Base-by-base conservation (phyloP, 2,888 invertebrate genomes). In the Acrobasis suavella region DNA sequence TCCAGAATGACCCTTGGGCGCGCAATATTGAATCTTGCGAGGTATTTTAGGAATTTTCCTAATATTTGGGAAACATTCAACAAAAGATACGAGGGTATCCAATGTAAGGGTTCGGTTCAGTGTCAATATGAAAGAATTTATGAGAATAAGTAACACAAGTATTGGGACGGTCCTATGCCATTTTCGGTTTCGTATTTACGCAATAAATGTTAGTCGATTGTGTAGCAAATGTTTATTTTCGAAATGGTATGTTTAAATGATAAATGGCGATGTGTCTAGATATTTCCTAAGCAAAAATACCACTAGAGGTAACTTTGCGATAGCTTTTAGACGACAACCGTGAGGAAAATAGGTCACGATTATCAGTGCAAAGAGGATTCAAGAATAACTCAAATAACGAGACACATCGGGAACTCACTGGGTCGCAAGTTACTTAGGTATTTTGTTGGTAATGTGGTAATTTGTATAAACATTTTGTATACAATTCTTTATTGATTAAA, bases 121-220 rank as follows among this genome's bases (percentile, higher is more conserved):
- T 80, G 81, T 83, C 86, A 85, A 84, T 85, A 81, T 78, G 78
- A 77, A 76, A 73, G 75, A 82, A 85, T 83, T 85, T 86, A 86
- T 85, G 78, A 73, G 82, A 77, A 78, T 76, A 69, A 71, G 67
- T 70, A 75, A 74, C 71, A 72, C 71, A 69, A 72, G 70, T 63
- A 62, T 38, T 61, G 62, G 50, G 62, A 56, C 51, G 52, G 52
- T 9, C 54, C 1, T 54, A n/a, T 61, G 54, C 37, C 39, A n/a
- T 16, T 60, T 60, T 46, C 9, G 17, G 46, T 49, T 54, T 49
- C 32, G 9, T 61, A 49, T 61, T 54, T 46, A 55, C 54, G 16
- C 52, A 52, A 60, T 52, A 60, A 54, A 60, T 54, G 60, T 51
- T 50, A 42, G 16, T 52, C n/a, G 39, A 15, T 60, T 42, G 42